A percentile compares a stretch with the other conserved stretches of the same genome.
These are phyloP conservation scores for Hipposideros armiger DNA, from an alignment of 2,113 vertebrate genomes.

Conservation along the genomic window DNA sequence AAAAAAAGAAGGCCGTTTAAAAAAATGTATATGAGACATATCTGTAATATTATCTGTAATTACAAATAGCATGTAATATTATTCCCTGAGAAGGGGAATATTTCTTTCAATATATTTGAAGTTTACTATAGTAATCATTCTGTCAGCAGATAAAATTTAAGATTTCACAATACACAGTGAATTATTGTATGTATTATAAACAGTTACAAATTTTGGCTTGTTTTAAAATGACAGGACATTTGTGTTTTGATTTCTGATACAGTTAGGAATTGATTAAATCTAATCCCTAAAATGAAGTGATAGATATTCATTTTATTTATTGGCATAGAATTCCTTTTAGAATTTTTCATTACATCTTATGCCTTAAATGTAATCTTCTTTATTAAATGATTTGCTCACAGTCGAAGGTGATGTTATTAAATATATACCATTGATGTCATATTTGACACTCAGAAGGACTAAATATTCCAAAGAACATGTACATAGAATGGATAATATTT, in stretches of 20 bases:
- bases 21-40: background rate
- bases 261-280: background rate
- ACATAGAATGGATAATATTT: background rate
- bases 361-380: background rate
- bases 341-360: conserved; percentile 21
- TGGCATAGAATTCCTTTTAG: background rate
- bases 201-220: background rate
- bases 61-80: background rate
- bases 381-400: background rate
- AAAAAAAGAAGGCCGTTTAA: no score
- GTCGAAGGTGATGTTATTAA: background rate
- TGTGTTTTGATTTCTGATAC: background rate
- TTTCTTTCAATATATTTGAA: conserved; percentile 8
- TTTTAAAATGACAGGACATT: background rate
- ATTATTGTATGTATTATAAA: background rate
- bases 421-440: background rate
- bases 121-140: background rate
- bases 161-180: background rate
- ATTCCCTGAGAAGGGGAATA: background rate
- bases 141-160: background rate
- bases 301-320: background rate
- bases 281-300: conserved; percentile 1
- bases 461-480: background rate
- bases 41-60: background rate
- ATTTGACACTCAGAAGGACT: background rate